Evolutionary conservation across 2,888 invertebrate species (phyloP), one percentile per base, ranked within the genome.

Genomic region (Phyllotreta striolata): DNA sequence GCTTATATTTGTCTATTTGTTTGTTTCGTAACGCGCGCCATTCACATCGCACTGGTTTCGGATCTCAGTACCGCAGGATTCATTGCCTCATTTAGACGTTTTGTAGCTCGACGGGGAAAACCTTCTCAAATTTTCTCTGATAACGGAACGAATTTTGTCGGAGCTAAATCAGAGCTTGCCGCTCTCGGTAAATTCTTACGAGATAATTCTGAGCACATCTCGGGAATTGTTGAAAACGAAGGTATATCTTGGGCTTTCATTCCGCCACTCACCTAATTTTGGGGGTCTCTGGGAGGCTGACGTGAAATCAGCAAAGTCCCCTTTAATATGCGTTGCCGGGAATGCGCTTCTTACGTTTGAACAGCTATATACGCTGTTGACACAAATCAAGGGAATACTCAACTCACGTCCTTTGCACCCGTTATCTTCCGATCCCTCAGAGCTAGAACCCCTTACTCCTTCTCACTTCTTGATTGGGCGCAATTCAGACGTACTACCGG

Each of bases 351-450:
- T 74, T 3, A 72, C 70, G 3, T 70, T 66, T 41, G 70, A 74
- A 55, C 72, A 76, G 49, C 62, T 74, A 37, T 34, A 44, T 6
- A 75, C 72, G 1, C n/a, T 2, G 9, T 69, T 1, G 54, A 55
- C 12, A 9, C 68, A 72, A 55, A 73, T 78, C 38, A 75, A 78
- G 62, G 69, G 72, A 0, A 62, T 70, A 39, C 58, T 76, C 24
- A 78, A 77, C 64, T 77, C 73, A 3, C 41, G 77, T 34, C 77
- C 76, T 1, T 58, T 77, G 3, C 60, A 54, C n/a, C 69, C 72
- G 1, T 7, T 74, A 1, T 67, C 70, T 5, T 39, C 57, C 14
- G 72, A 75, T 61, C 73, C 73, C 6, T 63, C 62, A 37, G 71
- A 74, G 54, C 49, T 67, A 14, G 56, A 46, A 13, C 55, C 65